Evolutionary conservation across 2,113 vertebrate genomes (phyloP).

Genomic region (Ammodytes dubius): DNA sequence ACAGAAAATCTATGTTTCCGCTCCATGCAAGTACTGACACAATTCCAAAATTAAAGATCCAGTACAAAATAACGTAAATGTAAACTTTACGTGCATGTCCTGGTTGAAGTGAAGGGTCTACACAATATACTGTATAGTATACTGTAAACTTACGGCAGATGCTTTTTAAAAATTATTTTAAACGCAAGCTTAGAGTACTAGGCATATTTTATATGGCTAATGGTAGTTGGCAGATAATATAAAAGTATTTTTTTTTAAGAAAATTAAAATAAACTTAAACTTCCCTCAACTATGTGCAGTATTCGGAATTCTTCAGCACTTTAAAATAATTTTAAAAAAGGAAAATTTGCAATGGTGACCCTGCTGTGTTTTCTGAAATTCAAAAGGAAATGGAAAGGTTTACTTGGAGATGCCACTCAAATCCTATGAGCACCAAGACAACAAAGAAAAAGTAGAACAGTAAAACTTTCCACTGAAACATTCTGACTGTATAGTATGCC

Average conservation of each 20-base stretch:
- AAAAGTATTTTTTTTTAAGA: too few relatives aligned
- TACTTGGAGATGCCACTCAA: slow-evolving; percentile 29
- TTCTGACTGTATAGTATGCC: slow-evolving; percentile 6
- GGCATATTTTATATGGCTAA: background rate
- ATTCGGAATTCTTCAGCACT: background rate
- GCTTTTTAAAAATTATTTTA: too few relatives aligned
- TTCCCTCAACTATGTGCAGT: background rate
- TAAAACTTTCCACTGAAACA: slow-evolving; percentile 19
- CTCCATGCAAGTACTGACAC: too few relatives aligned
- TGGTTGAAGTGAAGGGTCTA: too few relatives aligned
- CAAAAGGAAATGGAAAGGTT: background rate
- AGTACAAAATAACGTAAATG: too few relatives aligned
- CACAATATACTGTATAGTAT: too few relatives aligned
- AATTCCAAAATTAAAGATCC: too few relatives aligned
- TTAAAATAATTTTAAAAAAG: background rate
- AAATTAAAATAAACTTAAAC: background rate
- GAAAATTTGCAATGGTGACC: background rate
- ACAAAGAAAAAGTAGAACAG: slow-evolving; percentile 24
- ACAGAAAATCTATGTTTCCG: too few relatives aligned
- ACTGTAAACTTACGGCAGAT: too few relatives aligned
- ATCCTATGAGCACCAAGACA: slow-evolving; percentile 11
- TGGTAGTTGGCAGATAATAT: background rate
- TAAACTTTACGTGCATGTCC: too few relatives aligned
- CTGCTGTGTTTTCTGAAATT: background rate
- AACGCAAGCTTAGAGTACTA: too few relatives aligned